phyloP scores from a whole-genome alignment of 2,888 invertebrate genomes.

The Stomorhina lunata region DNA sequence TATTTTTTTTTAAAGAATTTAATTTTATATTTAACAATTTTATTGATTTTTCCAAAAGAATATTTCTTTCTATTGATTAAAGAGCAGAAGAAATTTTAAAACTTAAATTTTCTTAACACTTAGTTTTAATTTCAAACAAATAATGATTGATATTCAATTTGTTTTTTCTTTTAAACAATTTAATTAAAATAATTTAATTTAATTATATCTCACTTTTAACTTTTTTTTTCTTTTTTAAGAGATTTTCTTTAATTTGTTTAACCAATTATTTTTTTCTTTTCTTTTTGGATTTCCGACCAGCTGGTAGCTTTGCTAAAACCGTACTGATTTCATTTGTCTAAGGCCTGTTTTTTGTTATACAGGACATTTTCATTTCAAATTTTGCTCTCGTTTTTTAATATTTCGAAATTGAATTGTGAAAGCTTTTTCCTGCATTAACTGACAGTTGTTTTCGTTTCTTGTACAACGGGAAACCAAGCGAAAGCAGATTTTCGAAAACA shows the following conservation, averaged over 20 bases:
- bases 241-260: background rate
- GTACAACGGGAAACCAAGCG: constrained; percentile 22
- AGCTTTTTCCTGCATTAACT: constrained; percentile 40
- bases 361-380: constrained; percentile 55
- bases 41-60: constrained; percentile 55
- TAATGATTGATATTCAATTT: background rate
- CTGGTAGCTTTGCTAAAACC: constrained; percentile 61
- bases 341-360: constrained; percentile 60
- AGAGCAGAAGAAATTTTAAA: background rate
- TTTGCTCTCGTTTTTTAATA: constrained; percentile 15
- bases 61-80: constrained; percentile 4
- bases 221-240: constrained; percentile 9
- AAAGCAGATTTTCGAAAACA: constrained; percentile 50
- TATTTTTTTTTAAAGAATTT: background rate
- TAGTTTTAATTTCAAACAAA: background rate
- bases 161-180: background rate
- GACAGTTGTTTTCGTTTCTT: constrained; percentile 10
- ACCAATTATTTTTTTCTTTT: background rate
- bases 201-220: constrained; percentile 30
- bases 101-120: background rate
- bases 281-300: constrained; percentile 53
- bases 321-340: constrained; percentile 64
- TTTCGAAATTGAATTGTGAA: constrained; percentile 21
- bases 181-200: background rate
- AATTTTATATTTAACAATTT: background rate